Evolutionary conservation across 2,888 invertebrate species (phyloP).

Genomic region (Hydraecia micacea): DNA sequence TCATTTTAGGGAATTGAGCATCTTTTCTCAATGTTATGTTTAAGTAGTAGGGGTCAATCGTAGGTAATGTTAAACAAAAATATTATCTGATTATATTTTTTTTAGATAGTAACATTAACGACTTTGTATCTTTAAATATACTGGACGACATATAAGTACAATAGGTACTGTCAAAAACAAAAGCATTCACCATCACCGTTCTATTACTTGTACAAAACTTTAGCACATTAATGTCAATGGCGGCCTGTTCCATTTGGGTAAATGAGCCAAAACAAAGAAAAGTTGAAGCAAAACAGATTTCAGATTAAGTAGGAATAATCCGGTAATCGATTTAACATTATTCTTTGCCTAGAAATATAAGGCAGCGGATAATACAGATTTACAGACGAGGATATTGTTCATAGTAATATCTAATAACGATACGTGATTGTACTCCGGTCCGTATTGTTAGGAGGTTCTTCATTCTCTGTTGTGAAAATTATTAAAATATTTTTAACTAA

Average conservation of each 20-base stretch:
- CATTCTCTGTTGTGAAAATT: background rate
- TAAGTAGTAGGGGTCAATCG: background rate
- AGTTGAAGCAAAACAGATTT: slow-evolving; percentile 29
- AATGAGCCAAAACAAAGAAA: slow-evolving; percentile 44
- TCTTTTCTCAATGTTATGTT: background rate
- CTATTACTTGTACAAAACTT: slow-evolving; percentile 19
- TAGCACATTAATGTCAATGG: slow-evolving; percentile 21
- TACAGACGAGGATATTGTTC: background rate
- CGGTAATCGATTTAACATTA: slow-evolving; percentile 19
- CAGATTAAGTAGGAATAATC: slow-evolving; percentile 31
- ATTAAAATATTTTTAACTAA: background rate
- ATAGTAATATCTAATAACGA: too few species aligned
- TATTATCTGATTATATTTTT: background rate
- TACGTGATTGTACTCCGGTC: background rate
- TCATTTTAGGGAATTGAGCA: background rate
- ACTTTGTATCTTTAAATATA: background rate
- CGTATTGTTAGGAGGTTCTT: too few species aligned
- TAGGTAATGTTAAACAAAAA: background rate
- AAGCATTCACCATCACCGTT: background rate
- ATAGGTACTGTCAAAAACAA: background rate
- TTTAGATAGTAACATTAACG: background rate
- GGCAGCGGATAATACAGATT: background rate
- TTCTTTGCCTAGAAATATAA: slow-evolving; percentile 11
- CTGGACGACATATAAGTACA: background rate
- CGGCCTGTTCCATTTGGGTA: slow-evolving; percentile 10